Conservation (phyloP, 1,140 invertebrate genomes). For the Zaprionus vittiger region DNA sequence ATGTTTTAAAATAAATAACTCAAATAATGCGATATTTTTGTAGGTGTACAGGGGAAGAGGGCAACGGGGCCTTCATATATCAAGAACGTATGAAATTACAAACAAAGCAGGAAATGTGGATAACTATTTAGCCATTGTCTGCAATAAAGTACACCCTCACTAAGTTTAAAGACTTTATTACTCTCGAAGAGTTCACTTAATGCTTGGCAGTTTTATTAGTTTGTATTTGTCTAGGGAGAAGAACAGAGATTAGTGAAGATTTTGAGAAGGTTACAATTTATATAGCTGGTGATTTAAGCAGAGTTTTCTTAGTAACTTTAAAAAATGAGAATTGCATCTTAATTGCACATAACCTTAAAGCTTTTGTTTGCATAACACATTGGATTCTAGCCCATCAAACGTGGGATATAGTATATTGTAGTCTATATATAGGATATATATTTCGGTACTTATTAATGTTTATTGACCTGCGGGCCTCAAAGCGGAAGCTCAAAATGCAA, state of each 20-base stretch:
- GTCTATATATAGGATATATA: background rate
- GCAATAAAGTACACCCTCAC: background rate
- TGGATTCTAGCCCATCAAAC: constrained; percentile 24
- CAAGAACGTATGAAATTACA: constrained; percentile 2
- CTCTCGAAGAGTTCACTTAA: background rate
- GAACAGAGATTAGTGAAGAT: background rate
- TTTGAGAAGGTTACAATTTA: background rate
- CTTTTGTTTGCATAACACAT: constrained; percentile 20
- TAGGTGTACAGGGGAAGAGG: too few species aligned
- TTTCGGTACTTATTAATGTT: constrained; percentile 44
- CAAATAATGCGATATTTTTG: constrained; percentile 2
- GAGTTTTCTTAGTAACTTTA: background rate
- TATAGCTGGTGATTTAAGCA: background rate
- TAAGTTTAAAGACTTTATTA: background rate
- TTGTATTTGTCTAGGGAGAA: constrained; percentile 3
- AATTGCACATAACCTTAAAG: constrained; percentile 37
- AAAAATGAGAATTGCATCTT: background rate
- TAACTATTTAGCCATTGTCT: background rate
- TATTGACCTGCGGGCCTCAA: constrained; percentile 45
- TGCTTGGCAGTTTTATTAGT: constrained; percentile 18
- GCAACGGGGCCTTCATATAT: background rate
- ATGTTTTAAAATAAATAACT: background rate
- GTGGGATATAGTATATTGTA: background rate
- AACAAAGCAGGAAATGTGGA: constrained; percentile 4
- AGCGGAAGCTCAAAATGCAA: constrained; percentile 71